Conservation (phyloP, 2,797 vertebrate genomes). For the Enteromius mattozi region DNA sequence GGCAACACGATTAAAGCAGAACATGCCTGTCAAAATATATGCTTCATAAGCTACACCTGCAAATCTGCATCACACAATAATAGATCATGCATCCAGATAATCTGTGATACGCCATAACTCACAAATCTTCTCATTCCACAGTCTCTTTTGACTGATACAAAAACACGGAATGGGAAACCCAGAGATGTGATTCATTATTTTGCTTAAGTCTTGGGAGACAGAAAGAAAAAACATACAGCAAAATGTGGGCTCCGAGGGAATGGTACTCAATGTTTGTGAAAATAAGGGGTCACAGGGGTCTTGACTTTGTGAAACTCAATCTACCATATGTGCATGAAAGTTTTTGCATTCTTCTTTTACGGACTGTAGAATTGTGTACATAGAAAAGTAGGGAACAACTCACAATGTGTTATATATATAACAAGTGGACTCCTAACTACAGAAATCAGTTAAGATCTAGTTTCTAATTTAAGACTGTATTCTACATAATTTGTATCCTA, state of each 20-base stretch:
- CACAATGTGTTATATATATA: not conserved
- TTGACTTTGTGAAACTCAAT: constrained; percentile 40
- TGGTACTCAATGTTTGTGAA: constrained; percentile 44
- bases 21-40: not conserved
- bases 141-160: not conserved
- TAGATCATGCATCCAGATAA: not conserved
- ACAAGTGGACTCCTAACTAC: not conserved
- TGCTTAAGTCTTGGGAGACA: constrained; percentile 38
- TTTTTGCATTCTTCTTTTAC: constrained; percentile 35
- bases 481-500: not conserved
- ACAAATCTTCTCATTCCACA: not conserved
- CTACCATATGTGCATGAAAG: constrained; percentile 39
- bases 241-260: constrained; percentile 45
- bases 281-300: constrained; percentile 41
- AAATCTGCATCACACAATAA: not conserved
- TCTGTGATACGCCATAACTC: not conserved
- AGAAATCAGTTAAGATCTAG: not conserved
- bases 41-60: not conserved
- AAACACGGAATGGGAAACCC: constrained; percentile 22
- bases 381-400: not conserved
- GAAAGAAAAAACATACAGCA: constrained; percentile 41
- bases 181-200: constrained; percentile 47
- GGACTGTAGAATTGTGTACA: not conserved
- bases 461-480: not conserved
- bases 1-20: not conserved